phyloP scores from a whole-genome alignment of 2,797 vertebrate genomes.

The Thunnus albacares region DNA sequence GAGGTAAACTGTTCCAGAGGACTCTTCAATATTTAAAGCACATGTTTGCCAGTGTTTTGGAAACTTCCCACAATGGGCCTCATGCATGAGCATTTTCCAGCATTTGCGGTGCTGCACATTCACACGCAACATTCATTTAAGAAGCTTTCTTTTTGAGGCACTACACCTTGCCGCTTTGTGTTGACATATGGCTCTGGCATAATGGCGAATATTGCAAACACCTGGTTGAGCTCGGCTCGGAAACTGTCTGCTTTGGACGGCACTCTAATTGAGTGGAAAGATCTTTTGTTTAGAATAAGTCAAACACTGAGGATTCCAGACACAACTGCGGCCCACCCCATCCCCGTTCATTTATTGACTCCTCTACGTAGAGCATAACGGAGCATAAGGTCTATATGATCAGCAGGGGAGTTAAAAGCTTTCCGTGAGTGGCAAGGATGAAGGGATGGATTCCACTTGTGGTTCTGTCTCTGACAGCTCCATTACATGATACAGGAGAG shows the following conservation, averaged over 20 bases:
- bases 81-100: conserved; percentile 57
- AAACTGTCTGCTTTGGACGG: conserved; percentile 41
- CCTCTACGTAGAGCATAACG: conserved; percentile 46
- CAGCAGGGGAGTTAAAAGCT: conserved; percentile 69
- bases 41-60: conserved; percentile 75
- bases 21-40: conserved; percentile 70
- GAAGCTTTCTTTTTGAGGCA: conserved; percentile 16
- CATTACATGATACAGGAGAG: conserved; percentile 57
- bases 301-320: conserved; percentile 66
- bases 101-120: conserved; percentile 29
- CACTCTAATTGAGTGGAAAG: conserved; percentile 51
- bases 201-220: conserved; percentile 53
- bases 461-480: conserved; percentile 63
- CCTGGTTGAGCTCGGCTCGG: conserved; percentile 54
- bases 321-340: conserved; percentile 42
- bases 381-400: conserved; percentile 46
- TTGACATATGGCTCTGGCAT: conserved; percentile 43
- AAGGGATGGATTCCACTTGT: conserved; percentile 60
- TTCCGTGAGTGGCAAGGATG: conserved; percentile 62
- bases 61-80: conserved; percentile 63
- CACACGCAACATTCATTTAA: conserved; percentile 56
- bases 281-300: conserved; percentile 61
- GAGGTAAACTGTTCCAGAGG: conserved; percentile 72
- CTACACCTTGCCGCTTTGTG: conserved; percentile 8
- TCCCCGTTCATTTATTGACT: conserved; percentile 55